These are phyloP conservation scores for Melieria crassipennis DNA, from an alignment of 2,888 invertebrate species.

Conservation along the genomic window DNA sequence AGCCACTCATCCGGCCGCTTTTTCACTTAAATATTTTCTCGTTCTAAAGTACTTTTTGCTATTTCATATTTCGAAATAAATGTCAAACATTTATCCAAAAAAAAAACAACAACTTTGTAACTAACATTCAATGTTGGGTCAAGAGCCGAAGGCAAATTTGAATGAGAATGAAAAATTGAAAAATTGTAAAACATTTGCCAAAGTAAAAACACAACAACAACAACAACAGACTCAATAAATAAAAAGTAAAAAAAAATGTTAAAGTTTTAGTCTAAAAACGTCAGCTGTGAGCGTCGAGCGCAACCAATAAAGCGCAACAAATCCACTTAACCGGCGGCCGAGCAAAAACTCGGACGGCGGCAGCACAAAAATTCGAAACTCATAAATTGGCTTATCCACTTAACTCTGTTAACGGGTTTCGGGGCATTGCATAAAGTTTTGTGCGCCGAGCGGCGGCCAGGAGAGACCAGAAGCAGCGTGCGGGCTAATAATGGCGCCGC, in stretches of 20 bases:
- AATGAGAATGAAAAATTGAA: neutral
- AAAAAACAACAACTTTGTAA: no score
- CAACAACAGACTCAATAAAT: neutral
- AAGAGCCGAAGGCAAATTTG: no score
- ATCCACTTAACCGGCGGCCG: conserved; percentile 55
- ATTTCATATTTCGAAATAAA: no score
- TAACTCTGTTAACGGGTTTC: conserved; percentile 62
- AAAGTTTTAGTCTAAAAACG: no score
- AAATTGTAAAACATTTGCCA: conserved; percentile 9
- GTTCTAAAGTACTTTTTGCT: no score
- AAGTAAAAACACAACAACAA: conserved; percentile 18
- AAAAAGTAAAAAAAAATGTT: no score
- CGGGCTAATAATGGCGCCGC: conserved; percentile 41
- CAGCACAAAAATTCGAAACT: conserved; percentile 55
- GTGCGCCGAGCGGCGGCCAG: no score
- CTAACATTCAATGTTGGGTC: no score
- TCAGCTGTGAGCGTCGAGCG: neutral
- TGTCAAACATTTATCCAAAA: no score
- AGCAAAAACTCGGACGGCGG: conserved; percentile 10
- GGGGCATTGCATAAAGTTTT: conserved; percentile 5
- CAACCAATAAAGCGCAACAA: conserved; percentile 60
- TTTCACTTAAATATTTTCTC: no score
- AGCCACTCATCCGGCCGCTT: no score
- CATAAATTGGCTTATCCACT: conserved; percentile 66
- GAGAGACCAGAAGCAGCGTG: neutral